Conservation (phyloP, 2,888 invertebrate species). For the Apeira syringaria region DNA sequence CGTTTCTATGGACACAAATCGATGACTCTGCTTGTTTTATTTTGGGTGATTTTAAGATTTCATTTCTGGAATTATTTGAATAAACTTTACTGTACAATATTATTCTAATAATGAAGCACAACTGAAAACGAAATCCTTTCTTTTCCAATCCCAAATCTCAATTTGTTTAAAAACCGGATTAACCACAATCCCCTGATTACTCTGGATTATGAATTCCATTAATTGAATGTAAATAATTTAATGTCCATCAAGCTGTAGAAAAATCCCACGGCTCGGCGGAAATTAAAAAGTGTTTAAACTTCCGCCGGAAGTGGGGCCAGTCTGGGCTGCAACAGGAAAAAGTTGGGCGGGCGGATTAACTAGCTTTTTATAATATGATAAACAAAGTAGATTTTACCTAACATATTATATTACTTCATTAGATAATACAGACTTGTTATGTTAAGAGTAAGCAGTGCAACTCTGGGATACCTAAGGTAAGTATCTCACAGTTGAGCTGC, state of each 20-base stretch:
- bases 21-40: no score
- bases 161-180: constrained; percentile 41
- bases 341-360: constrained; percentile 60
- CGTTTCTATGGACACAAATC: no score
- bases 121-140: constrained; percentile 1
- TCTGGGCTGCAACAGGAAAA: constrained; percentile 68
- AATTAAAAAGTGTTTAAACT: constrained; percentile 76
- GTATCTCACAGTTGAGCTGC: no score
- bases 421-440: no score
- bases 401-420: no score
- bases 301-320: constrained; percentile 62
- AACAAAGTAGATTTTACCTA: neutral
- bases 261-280: constrained; percentile 74
- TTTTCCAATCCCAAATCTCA: constrained; percentile 19
- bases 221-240: constrained; percentile 81
- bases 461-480: no score
- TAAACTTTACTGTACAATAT: no score
- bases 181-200: constrained; percentile 42
- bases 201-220: constrained; percentile 66
- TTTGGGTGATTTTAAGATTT: no score
- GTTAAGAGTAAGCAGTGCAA: no score
- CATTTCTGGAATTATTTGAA: no score
- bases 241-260: constrained; percentile 70
- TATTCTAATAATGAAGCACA: no score
- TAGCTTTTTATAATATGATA: constrained; percentile 42